phyloP scores from a whole-genome alignment of 1,140 invertebrate species.

The Papilio xuthus region DNA sequence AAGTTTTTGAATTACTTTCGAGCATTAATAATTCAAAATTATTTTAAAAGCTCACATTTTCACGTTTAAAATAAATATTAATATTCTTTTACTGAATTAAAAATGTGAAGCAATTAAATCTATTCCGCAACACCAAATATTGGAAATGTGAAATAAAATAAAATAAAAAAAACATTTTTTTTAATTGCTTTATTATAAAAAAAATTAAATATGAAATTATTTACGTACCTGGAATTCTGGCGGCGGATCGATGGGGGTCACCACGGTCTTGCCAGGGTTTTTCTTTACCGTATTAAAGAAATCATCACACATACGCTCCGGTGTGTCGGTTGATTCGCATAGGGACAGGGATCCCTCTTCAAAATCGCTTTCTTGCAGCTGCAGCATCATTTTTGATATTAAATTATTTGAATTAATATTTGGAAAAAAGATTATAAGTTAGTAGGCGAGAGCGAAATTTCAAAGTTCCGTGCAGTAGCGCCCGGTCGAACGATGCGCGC shows the following conservation, averaged over 20 bases:
- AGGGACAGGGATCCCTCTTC: slow-evolving; percentile 79
- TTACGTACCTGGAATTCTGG: slow-evolving; percentile 88
- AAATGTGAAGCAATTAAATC: not conserved
- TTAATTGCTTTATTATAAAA: not conserved
- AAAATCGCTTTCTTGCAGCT: slow-evolving; percentile 81
- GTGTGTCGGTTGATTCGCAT: slow-evolving; percentile 75
- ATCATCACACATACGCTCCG: slow-evolving; percentile 86
- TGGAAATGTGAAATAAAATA: not conserved
- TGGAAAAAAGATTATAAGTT: not conserved
- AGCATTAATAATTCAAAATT: no score
- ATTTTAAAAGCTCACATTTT: not conserved
- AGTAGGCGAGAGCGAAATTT: not conserved
- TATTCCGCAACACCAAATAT: not conserved
- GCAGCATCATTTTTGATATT: slow-evolving; percentile 39
- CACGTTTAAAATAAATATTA: not conserved
- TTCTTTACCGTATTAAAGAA: slow-evolving; percentile 92
- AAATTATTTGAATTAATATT: slow-evolving; percentile 6
- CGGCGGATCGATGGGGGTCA: slow-evolving; percentile 88
- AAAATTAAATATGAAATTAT: slow-evolving; percentile 23
- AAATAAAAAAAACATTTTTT: not conserved
- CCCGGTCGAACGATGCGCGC: slow-evolving; percentile 17
- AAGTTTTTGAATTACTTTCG: not conserved
- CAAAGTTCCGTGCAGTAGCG: slow-evolving; percentile 29
- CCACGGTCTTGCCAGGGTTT: slow-evolving; percentile 82
- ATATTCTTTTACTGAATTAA: not conserved